Evolutionary conservation across 1,140 invertebrate species (phyloP).

Genomic region (Zeugodacus cucurbitae): DNA sequence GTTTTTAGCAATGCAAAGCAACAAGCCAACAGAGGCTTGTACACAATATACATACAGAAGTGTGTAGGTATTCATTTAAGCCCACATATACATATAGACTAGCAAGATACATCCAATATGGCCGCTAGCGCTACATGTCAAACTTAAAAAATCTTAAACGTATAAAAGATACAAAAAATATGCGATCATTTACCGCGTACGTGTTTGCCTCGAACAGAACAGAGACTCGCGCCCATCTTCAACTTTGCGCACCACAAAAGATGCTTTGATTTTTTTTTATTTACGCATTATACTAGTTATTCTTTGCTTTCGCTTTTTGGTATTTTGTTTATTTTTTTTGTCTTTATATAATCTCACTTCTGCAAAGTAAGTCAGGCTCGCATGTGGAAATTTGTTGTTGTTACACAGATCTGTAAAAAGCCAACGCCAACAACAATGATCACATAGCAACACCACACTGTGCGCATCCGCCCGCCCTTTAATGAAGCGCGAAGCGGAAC

Average conservation of each 20-base stretch:
- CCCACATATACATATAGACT: neutral
- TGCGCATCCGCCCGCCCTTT: constrained; percentile 63
- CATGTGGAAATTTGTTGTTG: constrained; percentile 44
- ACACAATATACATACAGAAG: neutral
- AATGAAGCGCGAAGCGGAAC: constrained; percentile 66
- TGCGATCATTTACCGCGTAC: constrained; percentile 27
- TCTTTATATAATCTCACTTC: neutral
- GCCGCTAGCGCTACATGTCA: constrained; percentile 51
- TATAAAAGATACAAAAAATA: constrained; percentile 16
- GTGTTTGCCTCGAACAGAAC: constrained; percentile 5
- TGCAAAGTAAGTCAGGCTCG: neutral
- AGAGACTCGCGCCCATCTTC: neutral
- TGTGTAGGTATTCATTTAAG: neutral
- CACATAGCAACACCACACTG: neutral
- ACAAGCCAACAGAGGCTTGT: neutral
- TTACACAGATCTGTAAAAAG: constrained; percentile 33
- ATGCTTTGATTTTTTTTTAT: constrained; percentile 40
- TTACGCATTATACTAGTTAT: constrained; percentile 18
- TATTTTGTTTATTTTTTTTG: neutral
- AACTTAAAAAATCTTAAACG: constrained; percentile 22
- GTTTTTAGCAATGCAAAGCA: neutral
- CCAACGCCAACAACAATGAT: neutral
- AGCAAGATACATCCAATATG: constrained; percentile 62
- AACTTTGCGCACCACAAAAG: constrained; percentile 1
- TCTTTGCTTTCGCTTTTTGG: neutral